These are phyloP conservation scores for Hirtodrosophila trivittata DNA, from an alignment of 2,888 invertebrate species.

Conservation along the genomic window DNA sequence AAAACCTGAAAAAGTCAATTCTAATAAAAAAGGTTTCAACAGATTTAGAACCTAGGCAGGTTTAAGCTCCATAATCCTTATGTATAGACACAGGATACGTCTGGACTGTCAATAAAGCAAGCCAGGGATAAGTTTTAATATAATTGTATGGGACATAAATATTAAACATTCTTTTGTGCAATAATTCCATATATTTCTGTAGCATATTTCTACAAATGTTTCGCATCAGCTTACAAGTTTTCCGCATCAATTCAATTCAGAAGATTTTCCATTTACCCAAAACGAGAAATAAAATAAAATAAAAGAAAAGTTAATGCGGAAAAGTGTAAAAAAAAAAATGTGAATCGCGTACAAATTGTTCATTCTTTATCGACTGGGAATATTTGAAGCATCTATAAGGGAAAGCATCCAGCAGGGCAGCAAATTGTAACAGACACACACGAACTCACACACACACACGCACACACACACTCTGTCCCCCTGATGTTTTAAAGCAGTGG, in stretches of 20 bases:
- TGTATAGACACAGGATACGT: too few relatives aligned
- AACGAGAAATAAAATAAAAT: conserved; percentile 1
- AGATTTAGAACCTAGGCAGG: too few relatives aligned
- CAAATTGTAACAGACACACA: conserved; percentile 53
- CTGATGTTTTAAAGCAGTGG: conserved; percentile 61
- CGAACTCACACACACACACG: conserved; percentile 23
- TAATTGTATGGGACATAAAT: too few relatives aligned
- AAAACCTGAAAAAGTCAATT: too few relatives aligned
- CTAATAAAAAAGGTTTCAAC: too few relatives aligned
- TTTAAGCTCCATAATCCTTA: too few relatives aligned
- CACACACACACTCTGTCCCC: conserved; percentile 22
- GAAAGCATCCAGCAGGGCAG: conserved; percentile 46
- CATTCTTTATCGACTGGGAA: conserved; percentile 63
- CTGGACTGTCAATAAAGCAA: too few relatives aligned
- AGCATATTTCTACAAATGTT: background rate
- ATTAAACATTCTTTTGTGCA: too few relatives aligned
- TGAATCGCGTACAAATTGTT: conserved; percentile 62
- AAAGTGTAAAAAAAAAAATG: conserved; percentile 32
- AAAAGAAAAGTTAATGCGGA: conserved; percentile 24
- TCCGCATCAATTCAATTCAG: conserved; percentile 17
- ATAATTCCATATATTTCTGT: background rate
- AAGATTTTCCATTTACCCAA: background rate
- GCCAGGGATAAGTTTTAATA: too few relatives aligned
- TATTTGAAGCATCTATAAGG: conserved; percentile 10
- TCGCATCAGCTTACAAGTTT: background rate